Percentiles rank a stretch among this genome's conserved stretches.
Evolutionary conservation across 2,888 invertebrate species (phyloP).

Genomic region (Athalia cordata): DNA sequence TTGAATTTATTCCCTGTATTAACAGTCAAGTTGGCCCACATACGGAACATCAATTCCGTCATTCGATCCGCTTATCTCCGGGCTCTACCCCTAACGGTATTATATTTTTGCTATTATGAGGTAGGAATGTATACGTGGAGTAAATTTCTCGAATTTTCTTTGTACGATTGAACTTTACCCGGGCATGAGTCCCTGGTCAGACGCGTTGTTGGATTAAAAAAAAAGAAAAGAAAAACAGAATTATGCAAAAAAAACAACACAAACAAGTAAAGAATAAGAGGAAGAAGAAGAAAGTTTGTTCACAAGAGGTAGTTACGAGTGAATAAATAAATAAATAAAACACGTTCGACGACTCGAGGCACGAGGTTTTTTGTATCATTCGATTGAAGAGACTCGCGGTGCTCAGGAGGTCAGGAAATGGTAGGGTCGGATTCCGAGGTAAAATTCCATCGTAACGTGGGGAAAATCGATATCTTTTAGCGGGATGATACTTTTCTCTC

Average conservation of each 20-base stretch:
- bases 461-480: conserved; percentile 39
- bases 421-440: background rate
- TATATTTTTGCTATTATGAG: background rate
- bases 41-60: background rate
- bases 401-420: conserved; percentile 34
- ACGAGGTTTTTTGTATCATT: conserved; percentile 38
- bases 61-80: background rate
- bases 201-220: conserved; percentile 8
- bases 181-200: conserved; percentile 29
- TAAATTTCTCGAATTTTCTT: background rate
- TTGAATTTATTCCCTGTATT: conserved; percentile 54
- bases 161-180: conserved; percentile 3
- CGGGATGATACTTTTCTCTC: conserved; percentile 25
- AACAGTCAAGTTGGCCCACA: background rate
- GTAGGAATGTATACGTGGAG: background rate
- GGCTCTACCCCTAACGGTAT: background rate
- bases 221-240: conserved; percentile 9
- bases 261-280: no score
- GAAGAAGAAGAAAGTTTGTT: no score
- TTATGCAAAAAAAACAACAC: no score
- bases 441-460: background rate
- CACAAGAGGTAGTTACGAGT: no score
- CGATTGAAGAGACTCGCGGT: conserved; percentile 34
- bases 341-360: background rate
- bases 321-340: conserved; percentile 23